Conservation (phyloP, 1,140 invertebrate genomes). For the Nasonia vitripennis region DNA sequence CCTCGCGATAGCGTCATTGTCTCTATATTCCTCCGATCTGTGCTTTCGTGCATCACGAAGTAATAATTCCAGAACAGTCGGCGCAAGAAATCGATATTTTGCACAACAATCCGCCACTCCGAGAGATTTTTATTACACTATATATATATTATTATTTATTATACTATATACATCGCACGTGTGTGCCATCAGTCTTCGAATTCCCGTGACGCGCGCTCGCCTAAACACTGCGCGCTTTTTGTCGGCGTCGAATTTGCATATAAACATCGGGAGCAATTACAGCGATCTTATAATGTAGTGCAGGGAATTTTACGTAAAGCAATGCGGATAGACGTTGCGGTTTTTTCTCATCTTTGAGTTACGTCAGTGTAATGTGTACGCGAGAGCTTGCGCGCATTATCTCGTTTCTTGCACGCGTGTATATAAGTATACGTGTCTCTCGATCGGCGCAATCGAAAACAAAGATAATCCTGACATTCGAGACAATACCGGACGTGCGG, state of each 20-base stretch:
- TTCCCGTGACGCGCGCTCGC: no score
- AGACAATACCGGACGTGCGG: constrained; percentile 1
- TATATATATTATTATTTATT: no score
- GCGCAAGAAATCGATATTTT: no score
- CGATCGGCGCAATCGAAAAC: not conserved
- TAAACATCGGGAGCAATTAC: not conserved
- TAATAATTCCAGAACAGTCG: no score
- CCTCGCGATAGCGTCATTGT: no score
- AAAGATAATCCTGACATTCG: constrained; percentile 33
- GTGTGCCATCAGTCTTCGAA: no score
- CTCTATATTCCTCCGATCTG: no score
- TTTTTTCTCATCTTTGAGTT: constrained; percentile 24
- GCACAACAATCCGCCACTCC: no score
- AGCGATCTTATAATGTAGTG: not conserved
- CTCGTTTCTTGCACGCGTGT: not conserved
- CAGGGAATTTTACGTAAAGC: constrained; percentile 25
- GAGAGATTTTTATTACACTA: no score
- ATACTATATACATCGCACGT: no score
- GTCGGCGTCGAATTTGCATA: not conserved
- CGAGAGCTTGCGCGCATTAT: not conserved
- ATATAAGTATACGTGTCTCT: no score
- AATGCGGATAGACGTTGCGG: not conserved
- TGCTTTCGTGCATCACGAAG: no score
- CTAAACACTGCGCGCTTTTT: not conserved
- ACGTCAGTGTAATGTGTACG: constrained; percentile 3